phyloP scores from a whole-genome alignment of 2,113 vertebrate species.

The Kryptolebias marmoratus region DNA sequence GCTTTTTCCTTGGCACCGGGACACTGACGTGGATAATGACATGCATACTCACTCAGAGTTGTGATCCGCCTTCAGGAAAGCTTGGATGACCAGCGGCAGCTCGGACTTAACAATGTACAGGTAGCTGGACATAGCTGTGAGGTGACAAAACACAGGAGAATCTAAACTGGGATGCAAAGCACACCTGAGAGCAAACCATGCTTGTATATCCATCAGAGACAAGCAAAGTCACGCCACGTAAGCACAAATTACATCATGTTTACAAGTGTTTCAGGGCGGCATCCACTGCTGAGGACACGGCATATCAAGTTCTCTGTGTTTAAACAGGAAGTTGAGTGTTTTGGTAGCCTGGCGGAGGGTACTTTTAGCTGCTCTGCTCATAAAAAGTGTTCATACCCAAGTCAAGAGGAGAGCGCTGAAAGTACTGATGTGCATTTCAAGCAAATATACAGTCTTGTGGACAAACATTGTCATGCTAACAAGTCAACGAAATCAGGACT shows the following conservation, averaged over 20 bases:
- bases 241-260: constrained; percentile 8
- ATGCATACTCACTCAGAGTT: constrained; percentile 85
- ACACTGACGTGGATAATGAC: neutral
- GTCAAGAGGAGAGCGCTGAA: neutral
- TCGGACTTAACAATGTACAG: constrained; percentile 97
- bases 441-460: neutral
- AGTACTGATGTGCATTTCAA: neutral
- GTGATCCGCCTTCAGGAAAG: constrained; percentile 88
- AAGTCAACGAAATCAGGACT: neutral
- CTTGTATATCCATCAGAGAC: neutral
- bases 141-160: constrained; percentile 26
- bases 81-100: constrained; percentile 96
- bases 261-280: constrained; percentile 6
- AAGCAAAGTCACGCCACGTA: constrained; percentile 5
- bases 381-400: neutral
- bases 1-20: neutral
- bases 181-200: neutral
- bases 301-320: neutral
- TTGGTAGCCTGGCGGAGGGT: neutral
- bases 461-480: neutral
- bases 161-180: neutral
- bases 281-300: neutral
- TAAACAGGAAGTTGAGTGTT: neutral
- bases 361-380: neutral
- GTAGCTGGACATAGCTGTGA: constrained; percentile 98